Conservation (phyloP, 1,140 invertebrate species). For the Tribolium madens region DNA sequence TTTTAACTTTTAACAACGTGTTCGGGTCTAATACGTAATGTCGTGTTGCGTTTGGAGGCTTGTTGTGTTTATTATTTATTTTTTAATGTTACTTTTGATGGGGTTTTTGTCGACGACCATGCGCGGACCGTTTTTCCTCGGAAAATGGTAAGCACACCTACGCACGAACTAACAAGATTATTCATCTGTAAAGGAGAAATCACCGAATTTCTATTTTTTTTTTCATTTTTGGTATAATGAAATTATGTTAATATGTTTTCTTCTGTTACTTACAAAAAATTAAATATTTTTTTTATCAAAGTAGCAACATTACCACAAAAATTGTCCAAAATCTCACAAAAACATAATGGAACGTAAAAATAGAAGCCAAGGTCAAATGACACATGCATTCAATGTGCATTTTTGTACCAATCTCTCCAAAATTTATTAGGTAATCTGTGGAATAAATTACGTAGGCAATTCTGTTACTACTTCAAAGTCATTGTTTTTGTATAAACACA, state of each 20-base stretch:
- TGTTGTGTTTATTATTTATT: conserved; percentile 33
- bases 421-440: not conserved
- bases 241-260: not conserved
- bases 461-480: not conserved
- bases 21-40: conserved; percentile 10
- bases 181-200: not conserved
- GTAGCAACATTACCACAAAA: too few species aligned
- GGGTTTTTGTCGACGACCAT: not conserved
- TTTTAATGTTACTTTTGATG: conserved; percentile 2
- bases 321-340: conserved; percentile 10
- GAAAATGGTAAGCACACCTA: conserved; percentile 19
- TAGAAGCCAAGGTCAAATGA: conserved; percentile 42
- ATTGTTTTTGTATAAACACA: not conserved
- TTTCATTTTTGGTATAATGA: too few species aligned
- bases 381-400: conserved; percentile 41
- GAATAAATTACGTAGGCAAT: conserved; percentile 16
- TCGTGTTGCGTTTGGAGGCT: conserved; percentile 1
- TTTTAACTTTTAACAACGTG: conserved; percentile 47
- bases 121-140: not conserved
- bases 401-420: conserved; percentile 2
- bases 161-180: conserved; percentile 5
- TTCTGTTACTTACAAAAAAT: not conserved
- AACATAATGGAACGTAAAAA: conserved; percentile 40
- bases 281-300: too few species aligned
- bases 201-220: not conserved